Conservation (phyloP, 2,888 invertebrate genomes). For the Plusia festucae region DNA sequence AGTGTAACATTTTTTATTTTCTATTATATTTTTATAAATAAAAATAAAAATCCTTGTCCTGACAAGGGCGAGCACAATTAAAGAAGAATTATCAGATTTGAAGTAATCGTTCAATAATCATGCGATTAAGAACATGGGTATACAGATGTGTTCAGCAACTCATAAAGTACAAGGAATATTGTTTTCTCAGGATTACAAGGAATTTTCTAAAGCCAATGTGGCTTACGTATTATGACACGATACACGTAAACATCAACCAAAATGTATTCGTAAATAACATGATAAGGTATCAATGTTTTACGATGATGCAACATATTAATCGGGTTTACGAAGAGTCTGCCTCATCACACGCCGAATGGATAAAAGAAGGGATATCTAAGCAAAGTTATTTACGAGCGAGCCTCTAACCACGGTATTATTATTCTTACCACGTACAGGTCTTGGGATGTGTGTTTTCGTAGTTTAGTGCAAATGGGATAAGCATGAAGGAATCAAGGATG, state of each 20-base stretch:
- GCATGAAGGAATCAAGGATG: slow-evolving; percentile 15
- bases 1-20: too few relatives aligned
- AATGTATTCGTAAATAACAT: slow-evolving; percentile 32
- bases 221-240: slow-evolving; percentile 14
- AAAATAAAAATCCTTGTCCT: too few relatives aligned
- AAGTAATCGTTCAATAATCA: too few relatives aligned
- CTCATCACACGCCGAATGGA: slow-evolving; percentile 14
- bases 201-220: too few relatives aligned
- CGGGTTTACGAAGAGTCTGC: slow-evolving; percentile 8
- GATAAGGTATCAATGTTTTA: slow-evolving; percentile 44
- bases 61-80: too few relatives aligned
- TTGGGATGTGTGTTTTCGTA: slow-evolving; percentile 38
- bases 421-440: slow-evolving; percentile 50
- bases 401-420: slow-evolving; percentile 28
- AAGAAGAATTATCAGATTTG: too few relatives aligned
- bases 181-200: too few relatives aligned
- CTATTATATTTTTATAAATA: too few relatives aligned
- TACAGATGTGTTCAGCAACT: too few relatives aligned
- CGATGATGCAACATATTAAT: slow-evolving; percentile 42
- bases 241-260: slow-evolving; percentile 28
- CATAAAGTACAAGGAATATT: too few relatives aligned
- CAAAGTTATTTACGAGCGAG: slow-evolving; percentile 43
- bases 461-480: slow-evolving; percentile 24
- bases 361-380: slow-evolving; percentile 42
- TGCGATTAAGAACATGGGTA: too few relatives aligned